A percentile compares a stretch with the other conserved stretches of the same genome.
These are phyloP conservation scores for Apostichopus leukothele DNA, from an alignment of 53 echinoderm and acorn worm species.

Conservation along the genomic window DNA sequence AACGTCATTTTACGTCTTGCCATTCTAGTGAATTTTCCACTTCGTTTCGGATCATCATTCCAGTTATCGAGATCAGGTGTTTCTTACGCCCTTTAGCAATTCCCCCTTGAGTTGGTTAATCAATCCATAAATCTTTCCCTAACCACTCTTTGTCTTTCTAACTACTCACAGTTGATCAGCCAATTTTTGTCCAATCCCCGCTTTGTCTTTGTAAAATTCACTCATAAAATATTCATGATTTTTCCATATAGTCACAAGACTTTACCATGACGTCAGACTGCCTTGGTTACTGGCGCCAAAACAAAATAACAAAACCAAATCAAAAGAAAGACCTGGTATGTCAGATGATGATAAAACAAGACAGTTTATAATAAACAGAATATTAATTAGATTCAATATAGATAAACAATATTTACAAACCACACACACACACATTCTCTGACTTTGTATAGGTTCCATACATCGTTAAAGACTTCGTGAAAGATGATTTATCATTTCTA, in stretches of 20 bases:
- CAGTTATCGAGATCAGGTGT: constrained; percentile 3
- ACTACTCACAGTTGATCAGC: constrained; percentile 4
- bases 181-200: neutral
- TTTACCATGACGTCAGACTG: neutral
- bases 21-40: neutral
- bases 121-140: neutral
- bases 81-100: constrained; percentile 9
- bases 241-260: neutral
- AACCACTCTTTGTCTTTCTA: neutral
- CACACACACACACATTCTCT: too few relatives aligned
- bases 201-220: neutral
- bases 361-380: neutral
- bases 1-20: neutral
- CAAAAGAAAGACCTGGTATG: neutral
- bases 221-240: constrained; percentile 11
- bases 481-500: too few relatives aligned
- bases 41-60: constrained; percentile 2
- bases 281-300: neutral
- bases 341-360: neutral
- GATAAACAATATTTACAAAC: neutral
- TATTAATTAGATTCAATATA: neutral
- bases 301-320: neutral
- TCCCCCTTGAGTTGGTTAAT: neutral
- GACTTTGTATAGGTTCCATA: too few relatives aligned
- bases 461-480: too few relatives aligned